Conservation (phyloP, 1,140 invertebrate genomes). For the Drosophila lacteicornis region DNA sequence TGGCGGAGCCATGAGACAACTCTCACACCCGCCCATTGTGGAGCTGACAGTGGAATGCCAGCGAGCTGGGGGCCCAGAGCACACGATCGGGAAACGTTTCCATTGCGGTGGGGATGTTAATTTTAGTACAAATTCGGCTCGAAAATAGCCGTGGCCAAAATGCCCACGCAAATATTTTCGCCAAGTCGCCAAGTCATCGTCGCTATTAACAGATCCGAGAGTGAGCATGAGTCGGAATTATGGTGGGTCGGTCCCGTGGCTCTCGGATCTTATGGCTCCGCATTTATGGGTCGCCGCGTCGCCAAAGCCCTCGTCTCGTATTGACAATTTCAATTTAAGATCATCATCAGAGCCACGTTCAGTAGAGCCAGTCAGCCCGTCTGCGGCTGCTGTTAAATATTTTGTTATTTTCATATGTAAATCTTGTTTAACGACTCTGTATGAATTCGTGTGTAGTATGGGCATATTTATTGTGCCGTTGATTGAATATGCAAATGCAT, state of each 20-base stretch:
- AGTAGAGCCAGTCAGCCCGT: constrained; percentile 29
- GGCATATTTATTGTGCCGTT: constrained; percentile 79
- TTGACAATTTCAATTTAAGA: constrained; percentile 81
- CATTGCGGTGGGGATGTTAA: constrained; percentile 65
- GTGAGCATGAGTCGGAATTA: constrained; percentile 38
- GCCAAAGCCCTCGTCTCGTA: constrained; percentile 46
- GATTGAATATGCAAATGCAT: constrained; percentile 83
- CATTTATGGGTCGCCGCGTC: constrained; percentile 70
- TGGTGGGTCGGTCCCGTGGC: constrained; percentile 27
- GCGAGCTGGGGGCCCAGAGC: constrained; percentile 14
- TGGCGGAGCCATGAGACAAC: constrained; percentile 13
- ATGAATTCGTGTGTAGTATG: constrained; percentile 79
- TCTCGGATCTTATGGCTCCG: constrained; percentile 21
- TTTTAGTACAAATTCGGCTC: constrained; percentile 69
- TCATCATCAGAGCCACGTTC: constrained; percentile 22
- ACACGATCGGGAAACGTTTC: constrained; percentile 46
- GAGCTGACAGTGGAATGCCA: constrained; percentile 56
- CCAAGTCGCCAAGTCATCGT: constrained; percentile 57
- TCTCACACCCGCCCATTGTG: constrained; percentile 54
- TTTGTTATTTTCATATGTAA: constrained; percentile 81
- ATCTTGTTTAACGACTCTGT: constrained; percentile 81
- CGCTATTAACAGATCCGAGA: constrained; percentile 65
- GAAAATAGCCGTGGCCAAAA: constrained; percentile 60
- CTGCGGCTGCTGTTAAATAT: constrained; percentile 58
- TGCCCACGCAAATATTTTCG: constrained; percentile 73